phyloP scores from a whole-genome alignment of 2,888 invertebrate genomes.

The Drosophila neotestacea region DNA sequence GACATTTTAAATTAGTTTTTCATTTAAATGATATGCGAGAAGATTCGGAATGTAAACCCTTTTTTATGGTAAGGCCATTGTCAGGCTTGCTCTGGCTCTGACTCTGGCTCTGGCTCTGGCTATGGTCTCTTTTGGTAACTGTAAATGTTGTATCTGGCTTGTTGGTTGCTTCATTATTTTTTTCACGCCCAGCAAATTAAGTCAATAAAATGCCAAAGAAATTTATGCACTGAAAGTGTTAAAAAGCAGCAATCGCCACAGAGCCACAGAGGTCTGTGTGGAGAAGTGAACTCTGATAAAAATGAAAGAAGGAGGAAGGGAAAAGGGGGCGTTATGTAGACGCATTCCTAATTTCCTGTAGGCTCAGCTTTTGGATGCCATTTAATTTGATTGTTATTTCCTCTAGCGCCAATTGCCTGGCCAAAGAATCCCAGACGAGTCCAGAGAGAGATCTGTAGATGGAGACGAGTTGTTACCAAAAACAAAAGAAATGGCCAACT shows the following conservation, averaged over 20 bases:
- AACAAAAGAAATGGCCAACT: conserved; percentile 73
- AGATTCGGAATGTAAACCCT: conserved; percentile 48
- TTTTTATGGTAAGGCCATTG: conserved; percentile 45
- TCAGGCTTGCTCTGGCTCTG: not conserved
- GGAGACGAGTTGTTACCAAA: conserved; percentile 37
- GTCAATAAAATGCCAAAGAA: conserved; percentile 70
- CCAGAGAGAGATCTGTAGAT: not conserved
- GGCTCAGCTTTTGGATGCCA: conserved; percentile 53
- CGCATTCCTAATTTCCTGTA: conserved; percentile 74
- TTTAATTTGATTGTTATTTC: conserved; percentile 78
- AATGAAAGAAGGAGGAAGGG: no score
- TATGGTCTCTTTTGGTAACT: conserved; percentile 5
- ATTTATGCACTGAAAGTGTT: conserved; percentile 70
- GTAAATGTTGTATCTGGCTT: conserved; percentile 16
- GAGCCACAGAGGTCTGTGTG: not conserved
- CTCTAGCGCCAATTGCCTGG: conserved; percentile 61
- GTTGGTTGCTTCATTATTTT: conserved; percentile 59
- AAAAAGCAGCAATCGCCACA: conserved; percentile 53
- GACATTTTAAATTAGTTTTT: conserved; percentile 66
- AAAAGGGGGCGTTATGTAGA: not conserved
- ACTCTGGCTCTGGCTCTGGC: not conserved
- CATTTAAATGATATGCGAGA: conserved; percentile 59
- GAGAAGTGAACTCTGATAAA: no score
- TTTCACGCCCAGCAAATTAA: conserved; percentile 75
- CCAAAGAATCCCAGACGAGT: conserved; percentile 32